A percentile compares a stretch with the other conserved stretches of the same genome.
Conservation (phyloP, 1,140 invertebrate species). For the Diorhabda elongata region DNA sequence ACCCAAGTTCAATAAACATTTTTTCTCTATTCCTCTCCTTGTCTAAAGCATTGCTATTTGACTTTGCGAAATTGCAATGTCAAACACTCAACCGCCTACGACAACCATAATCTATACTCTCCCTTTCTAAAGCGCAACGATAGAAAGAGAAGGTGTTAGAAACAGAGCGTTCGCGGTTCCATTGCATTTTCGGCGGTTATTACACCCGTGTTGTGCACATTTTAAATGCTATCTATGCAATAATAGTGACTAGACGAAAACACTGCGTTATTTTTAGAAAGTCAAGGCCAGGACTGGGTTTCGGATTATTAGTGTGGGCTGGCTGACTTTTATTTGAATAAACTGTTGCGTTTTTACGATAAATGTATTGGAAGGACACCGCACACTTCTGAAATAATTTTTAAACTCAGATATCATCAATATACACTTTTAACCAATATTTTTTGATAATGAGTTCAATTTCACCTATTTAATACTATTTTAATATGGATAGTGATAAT, state of each 20-base stretch:
- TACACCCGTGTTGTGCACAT: slow-evolving; percentile 23
- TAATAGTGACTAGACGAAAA: slow-evolving; percentile 26
- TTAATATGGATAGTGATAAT: no score
- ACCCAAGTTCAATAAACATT: slow-evolving; percentile 16
- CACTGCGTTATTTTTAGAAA: slow-evolving; percentile 19
- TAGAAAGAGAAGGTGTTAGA: not conserved
- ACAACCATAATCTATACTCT: not conserved
- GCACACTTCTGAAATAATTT: no score
- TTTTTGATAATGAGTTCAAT: no score
- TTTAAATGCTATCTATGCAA: slow-evolving; percentile 25
- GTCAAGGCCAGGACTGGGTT: slow-evolving; percentile 14
- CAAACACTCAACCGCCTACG: slow-evolving; percentile 23
- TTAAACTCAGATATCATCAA: no score
- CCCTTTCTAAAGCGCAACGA: not conserved
- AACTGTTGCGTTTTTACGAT: no score
- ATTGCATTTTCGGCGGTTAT: slow-evolving; percentile 33
- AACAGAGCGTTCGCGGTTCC: not conserved
- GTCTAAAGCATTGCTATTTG: slow-evolving; percentile 28
- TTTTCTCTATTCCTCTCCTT: slow-evolving; percentile 21
- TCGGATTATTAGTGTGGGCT: not conserved
- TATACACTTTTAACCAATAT: no score
- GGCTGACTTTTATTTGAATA: not conserved
- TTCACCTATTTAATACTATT: no score
- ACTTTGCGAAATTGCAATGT: slow-evolving; percentile 34
- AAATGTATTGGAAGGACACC: no score